A percentile compares a stretch with the other conserved stretches of the same genome.
phyloP scores from a whole-genome alignment of 64 coral and sea anemone species.

The Exaiptasia diaphana region DNA sequence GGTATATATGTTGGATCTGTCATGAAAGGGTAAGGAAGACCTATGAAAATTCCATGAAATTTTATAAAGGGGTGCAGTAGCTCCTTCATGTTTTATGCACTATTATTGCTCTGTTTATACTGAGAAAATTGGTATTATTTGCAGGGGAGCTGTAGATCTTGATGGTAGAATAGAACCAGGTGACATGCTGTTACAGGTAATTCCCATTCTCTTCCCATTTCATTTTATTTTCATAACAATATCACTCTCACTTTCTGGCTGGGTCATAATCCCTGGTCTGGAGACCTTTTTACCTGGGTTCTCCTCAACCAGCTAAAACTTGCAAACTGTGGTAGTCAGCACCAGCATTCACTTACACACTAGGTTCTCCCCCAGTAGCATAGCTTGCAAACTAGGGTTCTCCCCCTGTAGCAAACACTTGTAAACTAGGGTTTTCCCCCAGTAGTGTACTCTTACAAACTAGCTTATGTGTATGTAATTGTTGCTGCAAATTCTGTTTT shows the following conservation, averaged over 20 bases:
- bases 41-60: background rate
- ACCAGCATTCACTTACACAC: too few species aligned
- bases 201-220: too few species aligned
- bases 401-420: background rate
- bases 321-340: too few species aligned
- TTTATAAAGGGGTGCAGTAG: background rate
- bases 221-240: too few species aligned
- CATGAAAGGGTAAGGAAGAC: conserved; percentile 88
- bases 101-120: background rate
- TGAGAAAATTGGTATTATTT: background rate
- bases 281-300: too few species aligned
- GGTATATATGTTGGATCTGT: conserved; percentile 99
- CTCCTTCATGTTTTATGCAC: background rate
- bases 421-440: background rate
- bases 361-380: too few species aligned
- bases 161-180: conserved; percentile 99
- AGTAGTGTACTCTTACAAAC: background rate
- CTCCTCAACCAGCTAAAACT: too few species aligned
- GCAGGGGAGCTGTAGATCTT: conserved; percentile 93
- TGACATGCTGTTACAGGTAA: conserved; percentile 97
- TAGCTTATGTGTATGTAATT: too few species aligned
- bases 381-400: too few species aligned
- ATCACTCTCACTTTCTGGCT: too few species aligned
- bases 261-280: too few species aligned
- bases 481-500: background rate